These are phyloP conservation scores for Gymnobelideus leadbeateri DNA, from an alignment of 2,113 vertebrate species.

Conservation along the genomic window DNA sequence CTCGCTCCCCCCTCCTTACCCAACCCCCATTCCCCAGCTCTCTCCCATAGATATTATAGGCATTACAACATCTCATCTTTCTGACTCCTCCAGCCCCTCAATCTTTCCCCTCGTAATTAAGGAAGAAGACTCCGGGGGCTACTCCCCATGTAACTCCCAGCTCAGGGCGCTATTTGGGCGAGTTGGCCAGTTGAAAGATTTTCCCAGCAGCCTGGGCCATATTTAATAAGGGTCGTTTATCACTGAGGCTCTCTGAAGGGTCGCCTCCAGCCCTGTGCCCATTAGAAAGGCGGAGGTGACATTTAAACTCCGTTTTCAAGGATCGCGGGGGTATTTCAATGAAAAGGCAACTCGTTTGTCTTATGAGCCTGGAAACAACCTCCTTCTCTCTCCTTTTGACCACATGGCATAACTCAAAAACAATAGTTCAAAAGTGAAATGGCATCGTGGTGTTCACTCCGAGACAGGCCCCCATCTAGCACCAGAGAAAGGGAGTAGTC, in stretches of 20 bases:
- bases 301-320: conserved; percentile 88
- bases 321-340: conserved; percentile 84
- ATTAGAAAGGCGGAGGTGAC: conserved; percentile 87
- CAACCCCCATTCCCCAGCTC: neutral
- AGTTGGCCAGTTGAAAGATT: conserved; percentile 55
- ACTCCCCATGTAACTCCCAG: conserved; percentile 42
- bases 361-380: conserved; percentile 85
- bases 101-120: neutral
- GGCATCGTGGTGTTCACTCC: conserved; percentile 85
- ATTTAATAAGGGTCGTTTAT: conserved; percentile 88
- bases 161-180: conserved; percentile 60
- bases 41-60: neutral
- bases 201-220: conserved; percentile 82
- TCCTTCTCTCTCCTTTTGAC: conserved; percentile 86
- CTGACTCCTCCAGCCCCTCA: neutral
- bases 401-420: conserved; percentile 88
- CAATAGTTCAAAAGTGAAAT: conserved; percentile 89
- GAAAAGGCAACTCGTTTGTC: conserved; percentile 89
- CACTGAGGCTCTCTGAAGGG: conserved; percentile 85
- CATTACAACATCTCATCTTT: neutral
- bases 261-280: conserved; percentile 86
- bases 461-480: conserved; percentile 87
- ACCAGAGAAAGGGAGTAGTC: conserved; percentile 85
- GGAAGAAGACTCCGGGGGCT: neutral
- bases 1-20: neutral